Base-by-base conservation (phyloP, 2,888 invertebrate species). In the Tridacna crocea region DNA sequence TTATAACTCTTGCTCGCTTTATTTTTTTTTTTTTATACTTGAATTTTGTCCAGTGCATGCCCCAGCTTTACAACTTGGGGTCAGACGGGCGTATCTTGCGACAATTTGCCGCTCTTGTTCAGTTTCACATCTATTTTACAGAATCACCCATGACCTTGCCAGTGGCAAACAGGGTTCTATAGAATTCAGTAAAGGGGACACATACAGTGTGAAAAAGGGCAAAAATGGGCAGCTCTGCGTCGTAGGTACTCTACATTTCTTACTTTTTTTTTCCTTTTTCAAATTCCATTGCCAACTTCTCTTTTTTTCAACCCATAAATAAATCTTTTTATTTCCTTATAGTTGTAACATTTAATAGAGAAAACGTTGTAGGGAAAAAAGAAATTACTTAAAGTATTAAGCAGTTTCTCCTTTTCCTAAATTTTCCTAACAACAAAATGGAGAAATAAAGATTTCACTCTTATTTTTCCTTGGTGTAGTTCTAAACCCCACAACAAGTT, bases 201-300 rank as follows among this genome's bases (percentile, higher is more conserved):
- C 96, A 88, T 96, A 97, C 85, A 96, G 96, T 89, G 97, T 98
- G 89, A 95, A 95, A 85, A 97, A 97, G 92, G 97, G 96, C 93
- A 97, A 97, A 94, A 97, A 96, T 94, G 98, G 98, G 84, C 97
- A 97, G 95, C 96, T 98, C 88, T 96, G 97, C 92, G 97, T 98
- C 94, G 98, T 98, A 91, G 90, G 93, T 85, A 83, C 73, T 36
- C 26, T 26, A 55, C 3, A 55, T 24, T 26, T 11, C 17, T 51
- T 24, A 51, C 6, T 22, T 51, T 74, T 15, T 61, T 60, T 19
- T 36, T 60, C 24, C 13, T 15, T 10, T 27, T 72, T 10, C 13
- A 58, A 46, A 3, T 75, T 65, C 36, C 4, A 27, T 24, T 55
- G 2, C 19, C 2, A 55, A 55, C 4, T 55, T 55, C n/a, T 55